Conservation (phyloP, 2,888 invertebrate genomes). For the Thelaira solivaga region DNA sequence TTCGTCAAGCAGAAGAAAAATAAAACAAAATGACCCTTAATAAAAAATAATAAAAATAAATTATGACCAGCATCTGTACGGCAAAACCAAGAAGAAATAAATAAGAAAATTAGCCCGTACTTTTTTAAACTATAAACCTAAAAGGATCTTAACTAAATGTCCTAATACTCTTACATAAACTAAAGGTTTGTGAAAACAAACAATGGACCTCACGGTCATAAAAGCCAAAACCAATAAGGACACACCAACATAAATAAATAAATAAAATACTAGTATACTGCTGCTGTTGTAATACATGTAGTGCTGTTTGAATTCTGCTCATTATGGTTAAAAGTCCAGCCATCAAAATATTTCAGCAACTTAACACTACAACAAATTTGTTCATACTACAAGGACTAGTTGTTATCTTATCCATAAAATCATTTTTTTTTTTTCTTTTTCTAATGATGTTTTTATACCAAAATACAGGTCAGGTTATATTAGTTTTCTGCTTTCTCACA, state of each 20-base stretch:
- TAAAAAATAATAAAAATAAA: conserved; percentile 7
- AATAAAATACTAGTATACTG: too few species aligned
- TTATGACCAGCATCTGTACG: conserved; percentile 24
- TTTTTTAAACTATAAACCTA: background rate
- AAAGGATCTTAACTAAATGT: background rate
- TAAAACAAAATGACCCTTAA: conserved; percentile 40
- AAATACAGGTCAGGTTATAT: conserved; percentile 14
- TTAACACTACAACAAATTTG: conserved; percentile 16
- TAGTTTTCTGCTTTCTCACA: conserved; percentile 28
- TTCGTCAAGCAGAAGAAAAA: conserved; percentile 39
- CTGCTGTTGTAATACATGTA: too few species aligned
- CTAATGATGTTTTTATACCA: background rate
- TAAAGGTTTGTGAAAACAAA: conserved; percentile 43
- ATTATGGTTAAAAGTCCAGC: background rate
- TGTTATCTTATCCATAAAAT: background rate
- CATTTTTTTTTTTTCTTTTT: too few species aligned
- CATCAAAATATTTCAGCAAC: conserved; percentile 19
- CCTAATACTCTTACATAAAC: conserved; percentile 10
- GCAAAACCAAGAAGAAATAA: background rate
- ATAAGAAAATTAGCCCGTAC: too few species aligned
- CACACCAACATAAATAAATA: too few species aligned
- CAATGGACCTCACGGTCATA: conserved; percentile 29
- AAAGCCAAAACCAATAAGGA: background rate
- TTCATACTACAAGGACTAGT: conserved; percentile 1
- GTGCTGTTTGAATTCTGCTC: background rate